Evolutionary conservation across 1,140 invertebrate genomes (phyloP), one percentile per base, ranked within the genome.

Genomic region (Pseudomyrmex sp.): DNA sequence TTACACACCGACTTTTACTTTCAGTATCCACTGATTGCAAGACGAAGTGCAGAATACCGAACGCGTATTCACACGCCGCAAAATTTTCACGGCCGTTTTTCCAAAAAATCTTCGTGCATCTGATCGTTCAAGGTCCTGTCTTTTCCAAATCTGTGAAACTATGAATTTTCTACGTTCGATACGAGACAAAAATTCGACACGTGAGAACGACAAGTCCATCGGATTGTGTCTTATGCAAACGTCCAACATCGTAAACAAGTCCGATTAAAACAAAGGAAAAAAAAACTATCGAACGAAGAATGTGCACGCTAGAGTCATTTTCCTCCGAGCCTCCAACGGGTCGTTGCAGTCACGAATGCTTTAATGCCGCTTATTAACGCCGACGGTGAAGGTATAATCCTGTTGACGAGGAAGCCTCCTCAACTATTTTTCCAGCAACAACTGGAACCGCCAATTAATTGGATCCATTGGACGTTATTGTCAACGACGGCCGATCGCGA

Each of bases 1-100:
- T 85, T 83, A 84, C 83, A 91, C 88, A 84, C 73, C 68, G 84
- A 91, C 91, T 91, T 91, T 91, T 91, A 91, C 91, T 91, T 91
- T 91, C 90, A 89, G 65, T 66, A 7, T 5, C 5, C 5, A 83
- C 83, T 86, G 84, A 90, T 89, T 89, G 84, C 85, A 85, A 83
- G 83, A 79, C 23, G n/a, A 65, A 50, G 65, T 13, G 59, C 59
- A 46, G 69, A 48, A 2, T 26, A 2, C 56, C 48, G 85, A 87
- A 84, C 74, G 65, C 61, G 35, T 54, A 56, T 52, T 76, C 26
- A 20, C 26, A 20, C 8, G 63, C 63, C 59, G 15, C 4, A 10
- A 76, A 13, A 7, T 5, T 12, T 9, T 1, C 9, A 35, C 2
- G n/a, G 23, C 35, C 23, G 58, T 48, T 62, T 10, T 50, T 20